Base-by-base conservation (phyloP, 2,888 invertebrate species). In the Megastigmus dorsalis region DNA sequence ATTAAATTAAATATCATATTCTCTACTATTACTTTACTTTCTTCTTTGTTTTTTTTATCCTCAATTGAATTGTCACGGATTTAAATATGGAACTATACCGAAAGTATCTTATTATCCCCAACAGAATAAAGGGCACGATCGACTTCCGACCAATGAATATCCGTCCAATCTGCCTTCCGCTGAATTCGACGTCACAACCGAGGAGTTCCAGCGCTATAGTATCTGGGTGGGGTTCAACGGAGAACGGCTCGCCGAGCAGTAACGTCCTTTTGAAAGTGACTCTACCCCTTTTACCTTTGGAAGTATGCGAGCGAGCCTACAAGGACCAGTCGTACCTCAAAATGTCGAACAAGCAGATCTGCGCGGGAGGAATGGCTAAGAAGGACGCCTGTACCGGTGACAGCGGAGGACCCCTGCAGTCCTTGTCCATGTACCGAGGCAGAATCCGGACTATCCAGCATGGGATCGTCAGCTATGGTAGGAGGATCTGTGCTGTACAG, bases 351-450 rank as follows among this genome's bases (percentile, higher is more conserved):
- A 77, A 72, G 23, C 84, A 84, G 67, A 76, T 84, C 41, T 85
- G 85, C 65, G 85, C 83, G 9, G 84, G 84, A 5, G 84, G 84
- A 1, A 10, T 36, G 1, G 28, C 54, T 2, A 74, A 67, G 0
- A 50, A 66, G 48, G 83, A 82, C 43, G 81, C 84, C 6, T 84
- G 84, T 63, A 70, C 69, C 7, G 84, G 84, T 7, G 84, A 85
- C 70, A 84, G 84, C 41, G 84, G 85, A 0, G 83, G 84, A 1
- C 84, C 84, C 2, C 59, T 84, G 2, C 83, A 84, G 76, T 70
- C 79, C 5, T 66, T 78, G 20, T 75, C 62, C 1, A 30, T 67
- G 23, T 72, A 79, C 3, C 28, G 76, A 0, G 79, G 78, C 6
- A 20, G 62, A 7, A 63, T 73, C 0, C 67, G 79, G 52, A 74